A percentile compares a stretch with the other conserved stretches of the same genome.
phyloP scores from a whole-genome alignment of 1,140 invertebrate genomes.

The Euura saliciscinereae region DNA sequence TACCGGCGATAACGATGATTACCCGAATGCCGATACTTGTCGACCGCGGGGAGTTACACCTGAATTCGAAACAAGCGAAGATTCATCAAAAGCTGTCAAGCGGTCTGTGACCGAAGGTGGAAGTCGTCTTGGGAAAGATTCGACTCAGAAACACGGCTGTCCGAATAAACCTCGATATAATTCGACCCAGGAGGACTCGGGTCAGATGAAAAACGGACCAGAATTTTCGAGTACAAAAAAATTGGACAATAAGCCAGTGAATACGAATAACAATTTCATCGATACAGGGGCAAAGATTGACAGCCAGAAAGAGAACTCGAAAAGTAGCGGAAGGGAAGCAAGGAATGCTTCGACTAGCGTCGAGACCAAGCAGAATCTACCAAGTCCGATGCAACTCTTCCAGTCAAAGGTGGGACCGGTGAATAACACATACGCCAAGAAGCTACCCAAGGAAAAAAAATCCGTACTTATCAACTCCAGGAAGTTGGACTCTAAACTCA shows the following conservation, averaged over 20 bases:
- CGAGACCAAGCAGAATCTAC: constrained; percentile 54
- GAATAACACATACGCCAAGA: constrained; percentile 53
- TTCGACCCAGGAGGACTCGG: not conserved
- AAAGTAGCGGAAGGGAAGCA: constrained; percentile 29
- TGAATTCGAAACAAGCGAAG: not conserved
- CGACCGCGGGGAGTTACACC: not conserved
- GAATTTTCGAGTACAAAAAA: constrained; percentile 10
- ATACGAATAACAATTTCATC: constrained; percentile 44
- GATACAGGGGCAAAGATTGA: constrained; percentile 33
- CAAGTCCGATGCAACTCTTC: constrained; percentile 53
- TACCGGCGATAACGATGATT: not conserved
- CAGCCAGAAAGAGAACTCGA: constrained; percentile 31
- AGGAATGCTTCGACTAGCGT: constrained; percentile 26
- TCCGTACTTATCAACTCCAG: not conserved
- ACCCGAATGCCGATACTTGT: not conserved
- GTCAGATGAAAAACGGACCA: not conserved
- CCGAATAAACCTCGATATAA: not conserved
- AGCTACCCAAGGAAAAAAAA: constrained; percentile 43
- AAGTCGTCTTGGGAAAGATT: not conserved
- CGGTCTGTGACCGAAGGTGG: not conserved
- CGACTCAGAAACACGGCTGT: not conserved
- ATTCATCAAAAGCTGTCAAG: not conserved
- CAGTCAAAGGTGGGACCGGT: constrained; percentile 54
- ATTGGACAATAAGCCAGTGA: constrained; percentile 18
- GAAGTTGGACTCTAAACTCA: constrained; percentile 5